Percentiles rank a stretch among this genome's conserved stretches.
Conservation (phyloP, 2,797 vertebrate genomes). For the Todus mexicanus region DNA sequence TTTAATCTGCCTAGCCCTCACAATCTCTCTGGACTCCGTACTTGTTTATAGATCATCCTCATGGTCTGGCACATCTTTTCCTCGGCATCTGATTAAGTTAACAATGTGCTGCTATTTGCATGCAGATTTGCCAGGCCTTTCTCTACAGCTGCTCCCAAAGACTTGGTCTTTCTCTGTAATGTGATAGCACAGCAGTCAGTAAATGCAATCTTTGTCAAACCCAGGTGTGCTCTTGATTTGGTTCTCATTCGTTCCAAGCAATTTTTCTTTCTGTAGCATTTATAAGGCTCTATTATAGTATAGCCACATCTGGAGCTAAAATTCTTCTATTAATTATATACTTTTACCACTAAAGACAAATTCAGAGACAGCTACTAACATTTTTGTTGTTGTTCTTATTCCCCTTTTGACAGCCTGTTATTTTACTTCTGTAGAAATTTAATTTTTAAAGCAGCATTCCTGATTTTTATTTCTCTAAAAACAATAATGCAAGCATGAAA, state of each 20-base stretch:
- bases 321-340: constrained; percentile 99
- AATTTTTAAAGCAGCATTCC: constrained; percentile 57
- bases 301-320: constrained; percentile 98
- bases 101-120: constrained; percentile 99
- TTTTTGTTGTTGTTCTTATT: constrained; percentile 88
- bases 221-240: constrained; percentile 99
- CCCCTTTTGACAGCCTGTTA: constrained; percentile 86
- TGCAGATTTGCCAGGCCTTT: constrained; percentile 97
- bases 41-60: constrained; percentile 78
- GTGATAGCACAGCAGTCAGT: constrained; percentile 97
- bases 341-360: constrained; percentile 84
- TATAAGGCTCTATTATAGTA: constrained; percentile 98
- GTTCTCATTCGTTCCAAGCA: constrained; percentile 95
- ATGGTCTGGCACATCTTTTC: constrained; percentile 83
- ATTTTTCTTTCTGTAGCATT: constrained; percentile 90
- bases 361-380: constrained; percentile 73
- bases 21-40: constrained; percentile 78
- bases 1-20: constrained; percentile 81
- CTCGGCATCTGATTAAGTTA: constrained; percentile 99
- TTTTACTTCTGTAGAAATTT: constrained; percentile 64
- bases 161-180: constrained; percentile 94
- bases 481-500: not conserved
- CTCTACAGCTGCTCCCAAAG: constrained; percentile 89
- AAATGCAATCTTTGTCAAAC: constrained; percentile 99
- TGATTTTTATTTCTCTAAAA: constrained; percentile 56